phyloP scores from a whole-genome alignment of 2,113 vertebrate genomes.

The Sinocyclocheilus maitianheensis region DNA sequence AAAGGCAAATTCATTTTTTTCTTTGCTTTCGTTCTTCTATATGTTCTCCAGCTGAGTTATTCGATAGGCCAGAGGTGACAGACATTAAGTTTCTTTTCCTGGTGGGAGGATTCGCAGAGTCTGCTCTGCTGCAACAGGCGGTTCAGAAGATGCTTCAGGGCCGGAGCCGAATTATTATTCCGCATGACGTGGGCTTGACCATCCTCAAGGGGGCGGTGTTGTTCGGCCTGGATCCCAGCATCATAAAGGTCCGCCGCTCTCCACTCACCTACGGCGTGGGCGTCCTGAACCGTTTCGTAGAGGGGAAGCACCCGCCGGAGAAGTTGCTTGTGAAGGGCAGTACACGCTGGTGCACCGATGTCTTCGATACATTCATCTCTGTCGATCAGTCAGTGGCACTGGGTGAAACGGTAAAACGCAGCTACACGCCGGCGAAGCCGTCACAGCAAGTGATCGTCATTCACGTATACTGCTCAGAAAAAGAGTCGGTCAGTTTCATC shows the following conservation, averaged over 20 bases:
- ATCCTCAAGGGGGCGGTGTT: slow-evolving; percentile 97
- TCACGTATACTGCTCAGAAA: slow-evolving; percentile 93
- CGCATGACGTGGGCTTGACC: slow-evolving; percentile 95
- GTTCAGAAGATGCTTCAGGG: slow-evolving; percentile 89
- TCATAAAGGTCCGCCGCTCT: slow-evolving; percentile 95
- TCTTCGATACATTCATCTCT: slow-evolving; percentile 95
- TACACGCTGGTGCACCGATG: slow-evolving; percentile 97
- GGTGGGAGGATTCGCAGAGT: slow-evolving; percentile 96
- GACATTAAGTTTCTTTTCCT: slow-evolving; percentile 96
- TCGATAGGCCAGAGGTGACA: slow-evolving; percentile 91
- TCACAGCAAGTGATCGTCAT: slow-evolving; percentile 95
- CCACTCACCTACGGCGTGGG: slow-evolving; percentile 96
- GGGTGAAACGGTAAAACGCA: slow-evolving; percentile 94
- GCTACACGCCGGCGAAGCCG: slow-evolving; percentile 94
- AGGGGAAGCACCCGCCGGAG: slow-evolving; percentile 91
- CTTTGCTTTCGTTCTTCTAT: not conserved
- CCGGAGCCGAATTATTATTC: slow-evolving; percentile 92
- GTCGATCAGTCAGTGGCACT: slow-evolving; percentile 94
- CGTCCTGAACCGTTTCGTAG: slow-evolving; percentile 94
- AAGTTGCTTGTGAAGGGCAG: slow-evolving; percentile 96
- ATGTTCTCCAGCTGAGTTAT: slow-evolving; percentile 83
- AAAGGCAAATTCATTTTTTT: not conserved
- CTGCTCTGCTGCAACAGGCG: slow-evolving; percentile 88
- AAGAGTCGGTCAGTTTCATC: slow-evolving; percentile 87
- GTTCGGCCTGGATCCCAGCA: slow-evolving; percentile 91